Conservation (phyloP, 2,888 invertebrate species). For the Cabera pusaria region DNA sequence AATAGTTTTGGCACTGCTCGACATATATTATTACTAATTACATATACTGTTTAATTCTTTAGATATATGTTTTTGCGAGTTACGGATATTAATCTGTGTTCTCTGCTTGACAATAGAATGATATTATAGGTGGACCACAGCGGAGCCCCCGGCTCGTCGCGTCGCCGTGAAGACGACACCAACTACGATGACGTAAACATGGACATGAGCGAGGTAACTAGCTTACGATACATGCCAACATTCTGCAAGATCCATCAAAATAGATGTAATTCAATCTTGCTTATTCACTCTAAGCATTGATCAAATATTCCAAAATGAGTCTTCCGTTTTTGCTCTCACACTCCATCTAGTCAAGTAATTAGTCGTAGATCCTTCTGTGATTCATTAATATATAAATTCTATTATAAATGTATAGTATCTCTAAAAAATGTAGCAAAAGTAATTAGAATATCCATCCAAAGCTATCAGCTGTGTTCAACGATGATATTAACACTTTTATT, state of each 20-base stretch:
- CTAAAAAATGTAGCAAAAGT: conserved; percentile 4
- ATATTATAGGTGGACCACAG: conserved; percentile 74
- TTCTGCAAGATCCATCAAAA: conserved; percentile 13
- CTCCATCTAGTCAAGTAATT: too few relatives aligned
- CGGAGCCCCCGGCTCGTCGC: conserved; percentile 39
- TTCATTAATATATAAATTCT: too few relatives aligned
- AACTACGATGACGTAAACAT: conserved; percentile 91
- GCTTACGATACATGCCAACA: too few relatives aligned
- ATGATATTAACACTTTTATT: conserved; percentile 84
- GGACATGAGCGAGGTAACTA: conserved; percentile 90
- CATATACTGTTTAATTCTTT: neutral
- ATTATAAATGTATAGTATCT: conserved; percentile 1
- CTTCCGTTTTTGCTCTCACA: too few relatives aligned
- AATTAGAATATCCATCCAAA: conserved; percentile 30
- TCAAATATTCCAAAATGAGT: too few relatives aligned
- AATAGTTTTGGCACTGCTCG: neutral
- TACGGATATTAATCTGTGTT: conserved; percentile 76
- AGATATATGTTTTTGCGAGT: conserved; percentile 31
- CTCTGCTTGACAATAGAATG: conserved; percentile 85
- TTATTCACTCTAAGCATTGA: conserved; percentile 15
- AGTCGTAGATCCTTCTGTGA: too few relatives aligned
- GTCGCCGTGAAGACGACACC: conserved; percentile 82
- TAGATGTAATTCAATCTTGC: conserved; percentile 4
- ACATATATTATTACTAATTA: neutral
- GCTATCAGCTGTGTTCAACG: conserved; percentile 65